Percentiles rank a stretch among this genome's conserved stretches.
These are phyloP conservation scores for Zeus faber DNA, from an alignment of 2,113 vertebrate genomes.

Conservation along the genomic window DNA sequence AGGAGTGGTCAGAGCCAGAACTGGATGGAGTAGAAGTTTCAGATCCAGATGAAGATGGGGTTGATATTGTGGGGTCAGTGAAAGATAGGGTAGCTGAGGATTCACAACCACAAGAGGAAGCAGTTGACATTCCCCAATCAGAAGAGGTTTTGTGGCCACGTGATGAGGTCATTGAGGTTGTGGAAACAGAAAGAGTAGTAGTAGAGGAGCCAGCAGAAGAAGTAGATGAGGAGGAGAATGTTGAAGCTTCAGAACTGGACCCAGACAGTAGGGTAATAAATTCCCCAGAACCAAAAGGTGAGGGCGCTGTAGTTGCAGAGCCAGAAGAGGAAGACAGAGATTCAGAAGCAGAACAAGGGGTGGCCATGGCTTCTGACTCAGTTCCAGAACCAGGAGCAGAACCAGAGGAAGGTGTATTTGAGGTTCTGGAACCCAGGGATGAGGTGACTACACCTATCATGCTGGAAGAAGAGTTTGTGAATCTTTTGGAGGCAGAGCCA, in stretches of 20 bases:
- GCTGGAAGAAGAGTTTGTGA: not conserved
- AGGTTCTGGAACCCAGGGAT: not conserved
- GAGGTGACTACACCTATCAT: conserved; percentile 1
- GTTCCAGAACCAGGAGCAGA: not conserved
- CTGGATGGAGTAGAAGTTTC: not conserved
- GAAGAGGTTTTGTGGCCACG: too few relatives aligned
- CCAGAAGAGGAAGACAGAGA: not conserved
- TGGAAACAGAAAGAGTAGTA: not conserved
- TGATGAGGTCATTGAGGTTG: not conserved
- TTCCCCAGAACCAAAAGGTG: conserved; percentile 3
- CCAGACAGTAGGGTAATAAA: conserved; percentile 7
- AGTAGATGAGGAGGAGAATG: not conserved
- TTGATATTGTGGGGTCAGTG: not conserved
- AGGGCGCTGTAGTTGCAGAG: not conserved
- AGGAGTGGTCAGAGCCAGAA: not conserved
- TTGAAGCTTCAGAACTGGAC: not conserved
- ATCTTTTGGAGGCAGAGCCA: not conserved
- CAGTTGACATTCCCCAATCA: too few relatives aligned
- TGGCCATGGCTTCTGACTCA: not conserved
- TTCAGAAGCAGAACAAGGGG: conserved; percentile 8
- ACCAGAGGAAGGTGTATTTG: conserved; percentile 10
- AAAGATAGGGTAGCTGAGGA: too few relatives aligned
- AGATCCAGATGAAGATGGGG: conserved; percentile 1
- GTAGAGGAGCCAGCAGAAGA: not conserved
- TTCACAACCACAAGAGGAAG: too few relatives aligned